Evolutionary conservation across 2,888 invertebrate species (phyloP).

Genomic region (Psylliodes chrysocephalus): DNA sequence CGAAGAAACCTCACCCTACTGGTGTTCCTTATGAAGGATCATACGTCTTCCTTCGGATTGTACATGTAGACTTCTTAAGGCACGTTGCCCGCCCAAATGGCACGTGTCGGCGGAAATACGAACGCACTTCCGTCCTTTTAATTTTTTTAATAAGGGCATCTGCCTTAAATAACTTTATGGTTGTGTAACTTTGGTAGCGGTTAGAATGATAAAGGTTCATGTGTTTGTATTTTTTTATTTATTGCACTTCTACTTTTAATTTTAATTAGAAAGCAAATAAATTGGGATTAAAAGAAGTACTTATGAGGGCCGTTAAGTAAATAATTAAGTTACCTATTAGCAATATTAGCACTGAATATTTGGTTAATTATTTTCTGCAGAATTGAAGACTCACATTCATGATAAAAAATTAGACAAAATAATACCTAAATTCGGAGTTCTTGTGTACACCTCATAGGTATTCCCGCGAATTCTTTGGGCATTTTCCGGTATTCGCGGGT

Average conservation of each 20-base stretch:
- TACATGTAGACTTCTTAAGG: slow-evolving; percentile 3
- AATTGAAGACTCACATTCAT: background rate
- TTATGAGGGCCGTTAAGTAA: no score
- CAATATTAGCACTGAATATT: no score
- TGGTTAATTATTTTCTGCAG: no score
- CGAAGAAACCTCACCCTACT: background rate
- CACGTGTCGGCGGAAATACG: slow-evolving; percentile 26
- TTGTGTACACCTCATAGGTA: no score
- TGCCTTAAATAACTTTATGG: slow-evolving; percentile 1
- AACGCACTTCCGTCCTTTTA: slow-evolving; percentile 22
- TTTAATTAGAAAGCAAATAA: no score
- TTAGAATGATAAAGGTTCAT: background rate
- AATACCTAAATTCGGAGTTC: no score
- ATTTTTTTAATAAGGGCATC: slow-evolving; percentile 13
- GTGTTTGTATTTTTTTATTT: background rate
- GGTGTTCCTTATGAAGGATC: background rate
- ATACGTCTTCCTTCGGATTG: background rate
- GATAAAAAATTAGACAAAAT: no score
- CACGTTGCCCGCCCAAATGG: slow-evolving; percentile 10
- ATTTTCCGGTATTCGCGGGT: no score
- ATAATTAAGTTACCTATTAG: no score
- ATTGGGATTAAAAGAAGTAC: no score
- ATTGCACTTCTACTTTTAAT: no score
- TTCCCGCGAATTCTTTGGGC: no score
- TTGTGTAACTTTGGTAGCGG: background rate